Conservation (phyloP, 2,113 vertebrate genomes). For the Nesospiza acunhae region DNA sequence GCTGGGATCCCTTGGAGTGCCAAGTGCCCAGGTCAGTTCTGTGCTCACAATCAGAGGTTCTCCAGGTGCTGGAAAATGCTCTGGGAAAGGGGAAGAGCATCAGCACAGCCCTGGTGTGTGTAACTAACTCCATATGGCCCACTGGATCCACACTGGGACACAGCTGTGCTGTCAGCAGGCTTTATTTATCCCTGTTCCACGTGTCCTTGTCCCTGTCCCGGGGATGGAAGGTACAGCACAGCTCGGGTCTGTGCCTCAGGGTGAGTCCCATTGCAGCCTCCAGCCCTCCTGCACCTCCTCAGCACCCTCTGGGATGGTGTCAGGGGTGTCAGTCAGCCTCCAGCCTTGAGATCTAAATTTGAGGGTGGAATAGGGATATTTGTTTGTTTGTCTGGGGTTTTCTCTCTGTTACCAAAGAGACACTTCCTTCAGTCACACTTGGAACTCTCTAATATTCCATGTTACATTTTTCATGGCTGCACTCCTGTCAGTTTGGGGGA, state of each 20-base stretch:
- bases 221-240: not conserved
- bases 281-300: not conserved
- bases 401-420: not conserved
- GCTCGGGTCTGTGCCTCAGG: not conserved
- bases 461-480: not conserved
- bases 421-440: not conserved
- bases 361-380: not conserved
- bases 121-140: rapidly evolving
- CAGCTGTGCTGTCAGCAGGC: not conserved
- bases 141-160: not conserved
- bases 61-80: not conserved
- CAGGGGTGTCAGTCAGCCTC: not conserved
- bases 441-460: not conserved
- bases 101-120: not conserved
- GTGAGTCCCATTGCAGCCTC: not conserved
- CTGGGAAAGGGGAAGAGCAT: not conserved
- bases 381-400: not conserved
- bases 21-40: not conserved
- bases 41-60: not conserved
- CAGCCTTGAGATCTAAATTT: not conserved
- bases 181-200: not conserved
- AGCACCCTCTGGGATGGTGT: not conserved
- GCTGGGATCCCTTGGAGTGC: not conserved
- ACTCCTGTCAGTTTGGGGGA: not conserved
- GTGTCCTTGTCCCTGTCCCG: not conserved